Evolutionary conservation across 2,113 vertebrate species (phyloP).

Genomic region (Chamaea fasciata): DNA sequence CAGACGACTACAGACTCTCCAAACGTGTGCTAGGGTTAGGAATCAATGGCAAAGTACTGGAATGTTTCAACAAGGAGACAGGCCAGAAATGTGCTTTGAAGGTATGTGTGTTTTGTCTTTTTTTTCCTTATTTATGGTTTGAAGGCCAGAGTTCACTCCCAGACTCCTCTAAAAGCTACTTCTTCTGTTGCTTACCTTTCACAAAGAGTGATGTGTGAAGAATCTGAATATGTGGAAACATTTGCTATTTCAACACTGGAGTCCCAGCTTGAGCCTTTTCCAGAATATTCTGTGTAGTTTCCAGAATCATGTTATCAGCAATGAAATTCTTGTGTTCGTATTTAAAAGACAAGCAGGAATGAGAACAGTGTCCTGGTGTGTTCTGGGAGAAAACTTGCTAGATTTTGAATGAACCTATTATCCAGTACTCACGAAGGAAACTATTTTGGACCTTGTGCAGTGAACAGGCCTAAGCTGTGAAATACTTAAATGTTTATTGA

Average conservation of each 20-base stretch:
- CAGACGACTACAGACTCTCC: slow-evolving; percentile 94
- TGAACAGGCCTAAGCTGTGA: not conserved
- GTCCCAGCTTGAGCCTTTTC: not conserved
- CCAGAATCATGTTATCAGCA: not conserved
- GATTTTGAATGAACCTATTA: not conserved
- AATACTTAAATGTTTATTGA: not conserved
- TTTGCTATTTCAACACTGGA: not conserved
- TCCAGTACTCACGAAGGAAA: not conserved
- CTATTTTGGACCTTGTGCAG: not conserved
- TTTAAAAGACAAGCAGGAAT: not conserved
- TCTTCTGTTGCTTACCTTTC: not conserved
- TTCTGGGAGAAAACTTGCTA: not conserved
- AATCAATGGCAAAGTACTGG: slow-evolving; percentile 94
- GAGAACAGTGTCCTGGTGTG: not conserved
- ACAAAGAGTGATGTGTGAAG: not conserved
- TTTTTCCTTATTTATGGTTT: not conserved
- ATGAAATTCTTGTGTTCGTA: not conserved
- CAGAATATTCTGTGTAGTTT: not conserved
- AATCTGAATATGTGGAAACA: not conserved
- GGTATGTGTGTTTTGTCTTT: slow-evolving; percentile 70
- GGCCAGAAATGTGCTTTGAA: slow-evolving; percentile 95
- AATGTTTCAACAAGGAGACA: slow-evolving; percentile 88
- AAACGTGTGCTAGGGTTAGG: slow-evolving; percentile 92
- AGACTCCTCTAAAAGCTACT: not conserved
- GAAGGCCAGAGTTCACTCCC: not conserved